phyloP scores from a whole-genome alignment of 2,797 vertebrate genomes.

The Pelodytes ibericus region DNA sequence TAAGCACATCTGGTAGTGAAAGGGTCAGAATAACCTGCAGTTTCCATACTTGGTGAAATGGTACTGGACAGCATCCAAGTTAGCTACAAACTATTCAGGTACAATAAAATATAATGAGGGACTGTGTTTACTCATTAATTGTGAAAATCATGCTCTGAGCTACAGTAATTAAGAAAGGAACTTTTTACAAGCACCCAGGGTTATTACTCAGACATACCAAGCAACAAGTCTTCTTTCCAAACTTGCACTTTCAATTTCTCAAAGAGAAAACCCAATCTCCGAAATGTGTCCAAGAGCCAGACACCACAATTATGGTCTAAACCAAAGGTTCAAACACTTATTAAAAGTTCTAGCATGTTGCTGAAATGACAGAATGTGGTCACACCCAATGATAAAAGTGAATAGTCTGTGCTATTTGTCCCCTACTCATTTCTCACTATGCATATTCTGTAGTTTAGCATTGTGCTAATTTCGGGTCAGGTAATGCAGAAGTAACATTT shows the following conservation, averaged over 20 bases:
- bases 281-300: neutral
- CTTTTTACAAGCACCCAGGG: slow-evolving; percentile 63
- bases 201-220: slow-evolving; percentile 37
- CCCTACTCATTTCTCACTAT: no score
- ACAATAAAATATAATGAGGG: slow-evolving; percentile 72
- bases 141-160: slow-evolving; percentile 63
- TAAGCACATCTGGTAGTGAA: slow-evolving; percentile 39
- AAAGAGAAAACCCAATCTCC: neutral
- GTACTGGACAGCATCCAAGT: slow-evolving; percentile 62
- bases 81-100: slow-evolving; percentile 61
- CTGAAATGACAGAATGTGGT: no score
- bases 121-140: slow-evolving; percentile 68
- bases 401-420: no score
- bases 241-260: slow-evolving; percentile 26
- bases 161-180: slow-evolving; percentile 61
- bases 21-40: slow-evolving; percentile 15
- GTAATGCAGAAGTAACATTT: no score
- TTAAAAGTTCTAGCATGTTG: neutral
- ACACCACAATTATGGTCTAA: neutral
- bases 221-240: slow-evolving; percentile 44
- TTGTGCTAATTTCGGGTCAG: no score
- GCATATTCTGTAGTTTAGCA: no score
- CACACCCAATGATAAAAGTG: no score
- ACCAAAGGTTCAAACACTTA: neutral
- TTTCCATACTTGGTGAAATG: slow-evolving; percentile 21